These are phyloP conservation scores for Amphiura filiformis DNA, from an alignment of 35 echinoderm and acorn worm genomes.

Conservation along the genomic window DNA sequence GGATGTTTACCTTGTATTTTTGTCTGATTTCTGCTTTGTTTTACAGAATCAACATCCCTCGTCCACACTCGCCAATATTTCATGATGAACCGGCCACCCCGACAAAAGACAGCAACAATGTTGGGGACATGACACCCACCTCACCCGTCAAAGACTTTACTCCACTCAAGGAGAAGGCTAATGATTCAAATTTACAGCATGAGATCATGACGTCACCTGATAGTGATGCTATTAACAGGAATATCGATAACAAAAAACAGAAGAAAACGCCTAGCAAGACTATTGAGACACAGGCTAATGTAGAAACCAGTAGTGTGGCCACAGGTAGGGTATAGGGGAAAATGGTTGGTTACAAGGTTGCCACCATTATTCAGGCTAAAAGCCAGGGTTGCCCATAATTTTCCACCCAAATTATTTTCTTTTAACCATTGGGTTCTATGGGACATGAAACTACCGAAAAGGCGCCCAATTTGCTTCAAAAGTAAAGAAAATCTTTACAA, in stretches of 20 bases:
- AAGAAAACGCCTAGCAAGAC: conserved; percentile 34
- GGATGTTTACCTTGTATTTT: too few relatives aligned
- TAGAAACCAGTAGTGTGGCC: conserved; percentile 61
- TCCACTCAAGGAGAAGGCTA: conserved; percentile 34
- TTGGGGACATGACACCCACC: conserved; percentile 31
- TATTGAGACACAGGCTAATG: conserved; percentile 88
- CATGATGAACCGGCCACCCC: conserved; percentile 52
- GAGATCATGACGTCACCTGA: conserved; percentile 73
- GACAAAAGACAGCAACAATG: conserved; percentile 55
- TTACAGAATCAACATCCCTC: conserved; percentile 58
- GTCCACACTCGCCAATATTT: conserved; percentile 34
- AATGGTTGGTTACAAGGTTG: too few relatives aligned
- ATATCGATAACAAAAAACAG: conserved; percentile 6
- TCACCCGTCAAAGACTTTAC: conserved; percentile 52
- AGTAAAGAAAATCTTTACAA: too few relatives aligned
- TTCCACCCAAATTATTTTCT: too few relatives aligned
- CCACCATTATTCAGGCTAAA: too few relatives aligned
- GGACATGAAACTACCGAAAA: too few relatives aligned
- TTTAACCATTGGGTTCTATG: too few relatives aligned
- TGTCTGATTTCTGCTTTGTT: too few relatives aligned
- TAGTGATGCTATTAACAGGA: conserved; percentile 15
- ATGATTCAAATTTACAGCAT: conserved; percentile 68
- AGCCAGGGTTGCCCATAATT: too few relatives aligned
- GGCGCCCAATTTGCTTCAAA: too few relatives aligned
- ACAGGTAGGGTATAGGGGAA: conserved; percentile 77